These are phyloP conservation scores for Oreonectes daqikongensis DNA, from an alignment of 2,797 vertebrate genomes.

Conservation along the genomic window DNA sequence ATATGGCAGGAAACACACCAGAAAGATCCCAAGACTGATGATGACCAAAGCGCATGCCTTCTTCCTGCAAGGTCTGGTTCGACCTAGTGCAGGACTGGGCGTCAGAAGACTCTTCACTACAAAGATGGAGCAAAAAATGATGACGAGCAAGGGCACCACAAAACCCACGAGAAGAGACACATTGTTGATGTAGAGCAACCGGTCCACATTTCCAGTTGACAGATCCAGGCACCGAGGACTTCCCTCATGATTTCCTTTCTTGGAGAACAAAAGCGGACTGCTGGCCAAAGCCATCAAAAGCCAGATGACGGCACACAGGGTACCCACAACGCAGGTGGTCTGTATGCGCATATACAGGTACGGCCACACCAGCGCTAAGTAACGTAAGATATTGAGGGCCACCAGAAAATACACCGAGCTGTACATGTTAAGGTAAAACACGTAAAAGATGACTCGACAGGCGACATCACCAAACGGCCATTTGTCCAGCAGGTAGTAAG, in stretches of 20 bases:
- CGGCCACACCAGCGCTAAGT: constrained; percentile 70
- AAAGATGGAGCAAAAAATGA: constrained; percentile 72
- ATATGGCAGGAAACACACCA: constrained; percentile 80
- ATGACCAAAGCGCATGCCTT: constrained; percentile 73
- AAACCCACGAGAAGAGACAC: constrained; percentile 69
- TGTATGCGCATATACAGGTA: constrained; percentile 63
- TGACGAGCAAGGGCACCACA: constrained; percentile 67
- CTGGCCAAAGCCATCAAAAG: constrained; percentile 62
- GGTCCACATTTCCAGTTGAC: constrained; percentile 1
- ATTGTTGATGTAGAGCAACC: constrained; percentile 66
- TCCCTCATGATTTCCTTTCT: accelerated
- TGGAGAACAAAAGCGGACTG: constrained; percentile 57
- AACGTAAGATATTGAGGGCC: constrained; percentile 74
- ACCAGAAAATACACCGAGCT: constrained; percentile 81
- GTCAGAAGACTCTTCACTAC: constrained; percentile 68
- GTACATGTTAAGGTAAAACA: constrained; percentile 80
- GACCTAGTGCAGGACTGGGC: constrained; percentile 6
- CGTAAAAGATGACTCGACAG: constrained; percentile 75
- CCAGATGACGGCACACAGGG: constrained; percentile 71
- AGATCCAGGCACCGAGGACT: constrained; percentile 70
- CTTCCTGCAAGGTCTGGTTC: constrained; percentile 55
- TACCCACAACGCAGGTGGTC: constrained; percentile 56
- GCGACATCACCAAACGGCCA: constrained; percentile 72
- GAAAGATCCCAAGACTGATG: constrained; percentile 72
- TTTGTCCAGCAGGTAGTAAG: constrained; percentile 66